A percentile compares a stretch with the other conserved stretches of the same genome.
Conservation (phyloP, 1,140 invertebrate species). For the Plodia interpunctella region DNA sequence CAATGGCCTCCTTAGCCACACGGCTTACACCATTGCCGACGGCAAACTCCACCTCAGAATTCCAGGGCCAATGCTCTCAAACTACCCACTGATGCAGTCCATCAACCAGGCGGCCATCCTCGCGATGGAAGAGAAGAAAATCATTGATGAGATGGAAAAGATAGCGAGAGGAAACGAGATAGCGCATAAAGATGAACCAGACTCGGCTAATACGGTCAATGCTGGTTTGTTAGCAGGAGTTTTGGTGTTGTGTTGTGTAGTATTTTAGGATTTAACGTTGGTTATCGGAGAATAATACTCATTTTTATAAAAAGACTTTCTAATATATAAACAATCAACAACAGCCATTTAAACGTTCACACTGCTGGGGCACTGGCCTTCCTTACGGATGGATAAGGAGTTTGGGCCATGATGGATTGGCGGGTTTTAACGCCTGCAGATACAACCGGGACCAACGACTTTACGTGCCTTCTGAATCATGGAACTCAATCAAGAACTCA, state of each 20-base stretch:
- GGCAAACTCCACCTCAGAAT: slow-evolving; percentile 51
- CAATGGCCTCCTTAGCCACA: slow-evolving; percentile 40
- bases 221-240: slow-evolving; percentile 13
- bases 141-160: slow-evolving; percentile 60
- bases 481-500: no score
- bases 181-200: slow-evolving; percentile 18
- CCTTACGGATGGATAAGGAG: no score
- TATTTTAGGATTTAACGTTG: not conserved
- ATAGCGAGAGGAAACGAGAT: slow-evolving; percentile 56
- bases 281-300: no score
- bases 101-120: slow-evolving; percentile 79
- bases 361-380: no score
- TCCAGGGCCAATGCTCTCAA: slow-evolving; percentile 60
- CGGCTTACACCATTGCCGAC: slow-evolving; percentile 48
- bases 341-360: no score
- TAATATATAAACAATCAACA: no score
- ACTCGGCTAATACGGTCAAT: slow-evolving; percentile 13
- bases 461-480: no score
- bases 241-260: slow-evolving; percentile 4
- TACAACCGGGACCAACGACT: no score
- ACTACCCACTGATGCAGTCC: slow-evolving; percentile 80
- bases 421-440: no score
- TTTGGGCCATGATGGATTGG: no score
- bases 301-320: no score
- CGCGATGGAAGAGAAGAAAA: slow-evolving; percentile 77